Percentiles rank a stretch among this genome's conserved stretches.
Conservation (phyloP, 1,140 invertebrate genomes). For the Meloidogyne exigua region DNA sequence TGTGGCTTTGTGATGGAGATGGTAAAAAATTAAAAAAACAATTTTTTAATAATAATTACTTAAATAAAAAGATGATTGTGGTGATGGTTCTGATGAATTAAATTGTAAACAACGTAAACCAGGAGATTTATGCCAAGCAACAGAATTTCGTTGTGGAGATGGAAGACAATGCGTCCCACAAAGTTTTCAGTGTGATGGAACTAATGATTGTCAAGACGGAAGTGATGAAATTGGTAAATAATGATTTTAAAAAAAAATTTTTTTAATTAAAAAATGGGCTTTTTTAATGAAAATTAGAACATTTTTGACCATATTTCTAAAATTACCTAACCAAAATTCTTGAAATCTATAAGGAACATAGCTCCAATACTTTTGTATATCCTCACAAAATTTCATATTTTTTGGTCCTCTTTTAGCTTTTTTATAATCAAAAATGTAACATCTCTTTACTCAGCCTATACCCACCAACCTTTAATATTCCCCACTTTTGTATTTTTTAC, state of each 20-base stretch:
- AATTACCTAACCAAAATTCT: neutral
- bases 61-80: neutral
- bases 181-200: conserved; percentile 86
- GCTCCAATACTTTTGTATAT: neutral
- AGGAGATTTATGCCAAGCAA: conserved; percentile 74
- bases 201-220: conserved; percentile 76
- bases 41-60: conserved; percentile 48
- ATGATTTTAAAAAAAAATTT: neutral
- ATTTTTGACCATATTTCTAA: neutral
- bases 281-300: neutral
- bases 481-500: too few species aligned
- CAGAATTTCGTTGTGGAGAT: conserved; percentile 79
- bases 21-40: conserved; percentile 75
- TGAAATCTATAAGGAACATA: neutral
- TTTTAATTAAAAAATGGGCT: neutral
- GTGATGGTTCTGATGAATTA: conserved; percentile 39
- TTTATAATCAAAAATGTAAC: neutral
- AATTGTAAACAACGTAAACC: conserved; percentile 52
- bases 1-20: conserved; percentile 81
- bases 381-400: neutral
- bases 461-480: too few species aligned
- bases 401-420: neutral
- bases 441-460: too few species aligned
- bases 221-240: conserved; percentile 71
- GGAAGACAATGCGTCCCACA: conserved; percentile 84